A percentile compares a stretch with the other conserved stretches of the same genome.
phyloP scores from a whole-genome alignment of 2,888 invertebrate genomes.

The Elegia similella region DNA sequence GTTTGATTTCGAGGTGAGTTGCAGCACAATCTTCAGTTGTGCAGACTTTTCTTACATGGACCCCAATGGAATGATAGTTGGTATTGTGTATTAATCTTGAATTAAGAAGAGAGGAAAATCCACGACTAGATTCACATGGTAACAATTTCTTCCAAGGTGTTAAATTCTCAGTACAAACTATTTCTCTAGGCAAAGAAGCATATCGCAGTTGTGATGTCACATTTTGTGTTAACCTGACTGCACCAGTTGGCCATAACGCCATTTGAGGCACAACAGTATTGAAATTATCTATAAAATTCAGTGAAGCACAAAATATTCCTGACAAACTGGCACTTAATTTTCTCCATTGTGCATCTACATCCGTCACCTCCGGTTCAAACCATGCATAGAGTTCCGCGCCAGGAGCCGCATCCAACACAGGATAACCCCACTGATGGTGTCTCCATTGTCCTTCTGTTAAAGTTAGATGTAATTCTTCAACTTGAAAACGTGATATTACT shows the following conservation, averaged over 20 bases:
- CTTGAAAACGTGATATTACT: slow-evolving; percentile 90
- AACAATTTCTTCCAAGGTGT: slow-evolving; percentile 99
- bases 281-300: slow-evolving; percentile 94
- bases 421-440: slow-evolving; percentile 97
- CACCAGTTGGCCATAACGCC: slow-evolving; percentile 89
- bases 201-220: slow-evolving; percentile 85
- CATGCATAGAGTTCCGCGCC: slow-evolving; percentile 97
- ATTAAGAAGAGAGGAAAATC: slow-evolving; percentile 93
- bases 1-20: slow-evolving; percentile 89
- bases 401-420: slow-evolving; percentile 92
- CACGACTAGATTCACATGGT: slow-evolving; percentile 95
- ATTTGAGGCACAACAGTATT: slow-evolving; percentile 93
- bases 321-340: slow-evolving; percentile 94
- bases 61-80: slow-evolving; percentile 94
- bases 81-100: slow-evolving; percentile 95
- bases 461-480: slow-evolving; percentile 94
- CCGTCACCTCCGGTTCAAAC: slow-evolving; percentile 86
- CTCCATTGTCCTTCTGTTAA: slow-evolving; percentile 97
- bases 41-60: slow-evolving; percentile 92
- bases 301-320: slow-evolving; percentile 96
- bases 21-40: slow-evolving; percentile 79
- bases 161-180: slow-evolving; percentile 98
- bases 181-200: slow-evolving; percentile 96
- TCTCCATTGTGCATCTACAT: slow-evolving; percentile 93
- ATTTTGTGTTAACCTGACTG: slow-evolving; percentile 69